These are phyloP conservation scores for Campaea margaritaria DNA, from an alignment of 2,888 invertebrate genomes.

Conservation along the genomic window DNA sequence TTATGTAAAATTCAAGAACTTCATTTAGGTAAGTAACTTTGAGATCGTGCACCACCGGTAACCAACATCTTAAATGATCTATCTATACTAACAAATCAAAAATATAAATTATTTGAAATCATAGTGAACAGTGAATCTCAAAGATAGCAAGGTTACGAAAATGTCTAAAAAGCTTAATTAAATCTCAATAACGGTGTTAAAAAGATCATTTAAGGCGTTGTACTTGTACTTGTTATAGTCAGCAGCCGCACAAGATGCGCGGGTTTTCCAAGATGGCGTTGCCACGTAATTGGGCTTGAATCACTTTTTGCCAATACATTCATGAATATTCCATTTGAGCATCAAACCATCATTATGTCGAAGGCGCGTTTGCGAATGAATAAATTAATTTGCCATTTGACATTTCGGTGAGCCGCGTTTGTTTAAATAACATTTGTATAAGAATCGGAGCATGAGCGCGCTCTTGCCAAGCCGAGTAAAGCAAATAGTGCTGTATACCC, in stretches of 20 bases:
- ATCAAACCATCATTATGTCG: slow-evolving; percentile 33
- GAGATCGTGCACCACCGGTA: no score
- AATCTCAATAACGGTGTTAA: slow-evolving; percentile 48
- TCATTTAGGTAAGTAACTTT: no score
- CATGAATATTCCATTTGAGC: slow-evolving; percentile 42
- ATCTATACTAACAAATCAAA: no score
- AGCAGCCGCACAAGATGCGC: slow-evolving; percentile 38
- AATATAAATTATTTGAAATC: slow-evolving; percentile 1
- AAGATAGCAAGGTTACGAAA: slow-evolving; percentile 36
- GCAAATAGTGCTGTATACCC: no score
- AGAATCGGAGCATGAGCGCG: not conserved
- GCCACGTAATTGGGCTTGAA: slow-evolving; percentile 46
- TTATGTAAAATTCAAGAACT: no score
- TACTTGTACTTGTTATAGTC: slow-evolving; percentile 38
- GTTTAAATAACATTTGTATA: slow-evolving; percentile 12
- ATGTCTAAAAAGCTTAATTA: slow-evolving; percentile 39
- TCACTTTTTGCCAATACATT: slow-evolving; percentile 47
- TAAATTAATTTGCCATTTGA: slow-evolving; percentile 30
- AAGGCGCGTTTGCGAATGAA: slow-evolving; percentile 22
- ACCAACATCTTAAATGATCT: no score
- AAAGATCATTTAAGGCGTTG: slow-evolving; percentile 43
- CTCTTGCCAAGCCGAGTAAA: no score
- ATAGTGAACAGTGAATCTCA: slow-evolving; percentile 23
- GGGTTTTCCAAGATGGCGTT: slow-evolving; percentile 46
- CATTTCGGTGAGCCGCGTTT: slow-evolving; percentile 15